Evolutionary conservation across 23 tunicate species (phyloP).

Genomic region (Ciona savignyi): DNA sequence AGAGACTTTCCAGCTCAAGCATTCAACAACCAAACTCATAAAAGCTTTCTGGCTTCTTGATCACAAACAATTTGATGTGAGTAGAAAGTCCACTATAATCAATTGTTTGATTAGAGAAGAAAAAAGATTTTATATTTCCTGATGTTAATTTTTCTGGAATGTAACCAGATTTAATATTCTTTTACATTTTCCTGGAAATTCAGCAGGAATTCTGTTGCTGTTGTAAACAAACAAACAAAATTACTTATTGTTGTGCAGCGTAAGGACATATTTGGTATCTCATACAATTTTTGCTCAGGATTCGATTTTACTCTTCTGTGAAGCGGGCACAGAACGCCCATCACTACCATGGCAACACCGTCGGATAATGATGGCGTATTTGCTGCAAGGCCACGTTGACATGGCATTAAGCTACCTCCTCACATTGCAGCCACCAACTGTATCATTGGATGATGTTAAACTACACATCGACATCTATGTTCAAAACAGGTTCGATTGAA

Average conservation of each 20-base stretch:
- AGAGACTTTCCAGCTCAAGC: slow-evolving; percentile 49
- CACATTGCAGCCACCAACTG: slow-evolving; percentile 16
- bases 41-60: slow-evolving; percentile 92
- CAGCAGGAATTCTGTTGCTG: too few species aligned
- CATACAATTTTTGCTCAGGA: too few species aligned
- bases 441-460: slow-evolving; percentile 60
- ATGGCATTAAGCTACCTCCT: slow-evolving; percentile 56
- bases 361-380: slow-evolving; percentile 46
- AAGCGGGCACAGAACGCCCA: slow-evolving; percentile 49
- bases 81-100: slow-evolving; percentile 10
- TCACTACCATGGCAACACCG: slow-evolving; percentile 60
- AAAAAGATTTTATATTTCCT: too few species aligned
- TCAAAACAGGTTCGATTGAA: slow-evolving; percentile 37
- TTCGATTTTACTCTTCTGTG: slow-evolving; percentile 15
- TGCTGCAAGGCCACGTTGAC: slow-evolving; percentile 53
- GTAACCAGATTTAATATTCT: too few species aligned
- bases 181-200: too few species aligned
- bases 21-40: slow-evolving; percentile 39
- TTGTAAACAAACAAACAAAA: too few species aligned
- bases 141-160: too few species aligned
- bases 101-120: too few species aligned
- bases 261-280: too few species aligned
- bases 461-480: slow-evolving; percentile 54
- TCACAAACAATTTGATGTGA: slow-evolving; percentile 60
- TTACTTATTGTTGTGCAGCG: too few species aligned